Evolutionary conservation across 2,113 vertebrate species (phyloP).

Genomic region (Microtus pennsylvanicus): DNA sequence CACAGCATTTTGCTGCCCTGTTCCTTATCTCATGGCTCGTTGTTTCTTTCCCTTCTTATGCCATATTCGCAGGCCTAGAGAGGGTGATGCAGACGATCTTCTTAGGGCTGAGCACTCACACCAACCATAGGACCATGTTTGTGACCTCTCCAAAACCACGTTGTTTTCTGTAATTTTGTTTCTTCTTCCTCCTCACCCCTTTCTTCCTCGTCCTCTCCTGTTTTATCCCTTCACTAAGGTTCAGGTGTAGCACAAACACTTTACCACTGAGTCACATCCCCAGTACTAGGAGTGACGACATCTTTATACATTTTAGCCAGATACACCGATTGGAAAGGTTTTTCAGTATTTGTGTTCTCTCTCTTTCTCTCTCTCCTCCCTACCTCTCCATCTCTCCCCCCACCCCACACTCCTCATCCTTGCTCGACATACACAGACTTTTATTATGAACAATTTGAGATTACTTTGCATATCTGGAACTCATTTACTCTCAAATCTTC

Average conservation of each 20-base stretch:
- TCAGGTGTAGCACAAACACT: not conserved
- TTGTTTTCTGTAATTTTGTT: not conserved
- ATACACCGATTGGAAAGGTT: not conserved
- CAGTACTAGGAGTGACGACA: not conserved
- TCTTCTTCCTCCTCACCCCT: not conserved
- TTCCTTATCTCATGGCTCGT: not conserved
- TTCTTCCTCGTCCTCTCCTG: not conserved
- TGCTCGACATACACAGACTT: not conserved
- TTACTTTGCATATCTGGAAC: not conserved
- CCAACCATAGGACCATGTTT: not conserved
- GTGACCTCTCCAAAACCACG: not conserved
- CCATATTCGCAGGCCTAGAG: not conserved
- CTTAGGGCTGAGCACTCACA: not conserved
- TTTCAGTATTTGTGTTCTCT: not conserved
- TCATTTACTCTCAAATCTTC: not conserved
- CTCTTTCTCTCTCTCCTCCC: not conserved
- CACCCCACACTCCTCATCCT: not conserved
- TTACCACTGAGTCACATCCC: not conserved
- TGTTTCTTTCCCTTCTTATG: not conserved
- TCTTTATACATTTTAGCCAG: not conserved
- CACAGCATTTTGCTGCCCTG: not conserved
- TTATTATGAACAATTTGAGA: not conserved
- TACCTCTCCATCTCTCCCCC: not conserved
- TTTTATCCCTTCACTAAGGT: not conserved
- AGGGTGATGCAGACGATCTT: not conserved